Evolutionary conservation across 1,140 invertebrate species (phyloP).

Genomic region (Drosophila rhopaloa): DNA sequence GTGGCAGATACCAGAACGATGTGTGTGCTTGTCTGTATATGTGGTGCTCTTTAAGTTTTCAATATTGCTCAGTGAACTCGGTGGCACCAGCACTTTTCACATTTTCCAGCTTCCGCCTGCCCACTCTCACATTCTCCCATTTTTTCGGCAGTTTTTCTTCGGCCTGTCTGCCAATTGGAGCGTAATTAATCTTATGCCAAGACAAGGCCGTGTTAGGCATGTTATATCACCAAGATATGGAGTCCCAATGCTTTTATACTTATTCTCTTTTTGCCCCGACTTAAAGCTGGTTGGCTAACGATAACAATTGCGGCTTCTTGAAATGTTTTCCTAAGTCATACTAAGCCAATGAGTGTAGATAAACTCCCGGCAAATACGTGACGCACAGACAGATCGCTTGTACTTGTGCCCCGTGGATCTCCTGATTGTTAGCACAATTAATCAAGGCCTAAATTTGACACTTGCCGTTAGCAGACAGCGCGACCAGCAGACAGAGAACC

Average conservation of each 20-base stretch:
- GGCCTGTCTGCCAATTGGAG: constrained; percentile 66
- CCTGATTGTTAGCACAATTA: constrained; percentile 54
- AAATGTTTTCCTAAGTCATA: constrained; percentile 15
- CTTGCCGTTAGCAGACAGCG: constrained; percentile 50
- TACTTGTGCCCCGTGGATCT: constrained; percentile 14
- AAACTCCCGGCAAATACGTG: constrained; percentile 31
- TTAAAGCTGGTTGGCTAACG: constrained; percentile 31
- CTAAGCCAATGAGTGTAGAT: constrained; percentile 25
- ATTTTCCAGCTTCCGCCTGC: constrained; percentile 16
- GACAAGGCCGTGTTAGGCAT: constrained; percentile 60
- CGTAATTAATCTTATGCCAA: constrained; percentile 74
- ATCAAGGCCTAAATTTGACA: constrained; percentile 53
- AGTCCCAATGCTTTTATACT: constrained; percentile 21
- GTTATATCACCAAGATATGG: constrained; percentile 58
- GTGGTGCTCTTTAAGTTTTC: constrained; percentile 47
- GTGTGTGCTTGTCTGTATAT: constrained; percentile 7
- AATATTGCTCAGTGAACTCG: constrained; percentile 63
- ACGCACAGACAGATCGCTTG: constrained; percentile 46
- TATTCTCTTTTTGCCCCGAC: neutral
- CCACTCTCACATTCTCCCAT: neutral
- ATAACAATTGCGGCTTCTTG: constrained; percentile 31
- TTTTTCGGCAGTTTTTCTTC: constrained; percentile 47
- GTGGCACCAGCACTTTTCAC: constrained; percentile 31
- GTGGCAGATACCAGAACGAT: constrained; percentile 7
- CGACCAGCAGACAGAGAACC: constrained; percentile 23